phyloP scores from a whole-genome alignment of 1,140 invertebrate genomes.

The Gryon sp. region DNA sequence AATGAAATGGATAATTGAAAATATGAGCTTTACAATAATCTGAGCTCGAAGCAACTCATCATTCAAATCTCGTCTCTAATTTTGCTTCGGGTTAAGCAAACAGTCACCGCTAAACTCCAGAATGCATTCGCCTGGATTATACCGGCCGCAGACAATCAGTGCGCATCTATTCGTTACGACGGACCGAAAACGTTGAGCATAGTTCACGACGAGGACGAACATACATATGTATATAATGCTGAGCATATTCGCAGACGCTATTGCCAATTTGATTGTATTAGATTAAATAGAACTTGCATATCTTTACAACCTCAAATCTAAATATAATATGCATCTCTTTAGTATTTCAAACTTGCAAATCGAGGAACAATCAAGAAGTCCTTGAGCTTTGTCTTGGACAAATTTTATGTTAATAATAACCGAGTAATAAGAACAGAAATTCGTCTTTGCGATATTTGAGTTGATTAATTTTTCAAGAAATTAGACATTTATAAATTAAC shows the following conservation, averaged over 20 bases:
- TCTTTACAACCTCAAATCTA: conserved; percentile 14
- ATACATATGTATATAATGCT: conserved; percentile 37
- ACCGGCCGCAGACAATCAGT: conserved; percentile 37
- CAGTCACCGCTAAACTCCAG: conserved; percentile 23
- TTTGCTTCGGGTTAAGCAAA: conserved; percentile 33
- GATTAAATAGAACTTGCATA: conserved; percentile 39
- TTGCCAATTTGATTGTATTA: conserved; percentile 34
- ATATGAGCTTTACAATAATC: conserved; percentile 1
- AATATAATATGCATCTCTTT: conserved; percentile 16
- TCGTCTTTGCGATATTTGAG: too few species aligned
- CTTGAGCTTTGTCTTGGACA: background rate
- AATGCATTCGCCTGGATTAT: conserved; percentile 31
- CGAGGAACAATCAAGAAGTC: background rate
- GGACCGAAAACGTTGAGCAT: conserved; percentile 23
- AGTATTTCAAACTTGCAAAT: background rate
- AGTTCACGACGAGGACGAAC: conserved; percentile 11
- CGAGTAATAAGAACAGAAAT: too few species aligned
- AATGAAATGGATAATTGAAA: conserved; percentile 6
- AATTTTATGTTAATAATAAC: too few species aligned
- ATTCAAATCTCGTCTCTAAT: conserved; percentile 32
- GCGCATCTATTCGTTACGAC: conserved; percentile 45
- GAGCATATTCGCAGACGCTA: conserved; percentile 13
- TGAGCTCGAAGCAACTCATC: conserved; percentile 1
- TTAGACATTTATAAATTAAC: too few species aligned
- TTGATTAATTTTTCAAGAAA: too few species aligned